These are phyloP conservation scores for Gari tellinella DNA, from an alignment of 2,888 invertebrate species.

Conservation along the genomic window DNA sequence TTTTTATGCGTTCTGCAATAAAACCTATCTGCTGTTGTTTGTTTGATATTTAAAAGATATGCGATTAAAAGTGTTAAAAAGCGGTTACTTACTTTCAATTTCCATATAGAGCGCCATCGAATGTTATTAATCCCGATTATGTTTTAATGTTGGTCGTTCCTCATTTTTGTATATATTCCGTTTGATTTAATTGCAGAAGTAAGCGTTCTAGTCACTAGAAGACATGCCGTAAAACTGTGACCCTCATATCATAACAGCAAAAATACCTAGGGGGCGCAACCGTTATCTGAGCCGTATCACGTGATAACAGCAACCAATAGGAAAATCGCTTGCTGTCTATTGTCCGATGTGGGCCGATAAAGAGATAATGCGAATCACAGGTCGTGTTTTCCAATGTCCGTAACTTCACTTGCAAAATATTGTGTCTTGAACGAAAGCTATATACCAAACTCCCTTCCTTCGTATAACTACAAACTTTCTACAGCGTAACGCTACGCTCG, in stretches of 20 bases:
- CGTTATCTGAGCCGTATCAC: conserved; percentile 40
- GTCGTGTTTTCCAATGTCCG: not conserved
- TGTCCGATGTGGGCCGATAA: conserved; percentile 21
- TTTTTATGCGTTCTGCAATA: not conserved
- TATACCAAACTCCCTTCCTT: too few relatives aligned
- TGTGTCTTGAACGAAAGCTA: too few relatives aligned
- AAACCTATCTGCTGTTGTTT: conserved; percentile 4
- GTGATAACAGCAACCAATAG: conserved; percentile 49
- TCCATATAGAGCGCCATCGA: conserved; percentile 6
- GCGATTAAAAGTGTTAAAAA: not conserved
- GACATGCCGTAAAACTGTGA: conserved; percentile 39
- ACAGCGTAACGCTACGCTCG: too few relatives aligned
- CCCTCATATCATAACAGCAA: conserved; percentile 49
- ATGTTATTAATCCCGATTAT: conserved; percentile 4
- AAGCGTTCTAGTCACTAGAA: conserved; percentile 5
- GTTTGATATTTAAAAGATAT: not conserved
- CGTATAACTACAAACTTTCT: too few relatives aligned
- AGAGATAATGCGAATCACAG: conserved; percentile 1
- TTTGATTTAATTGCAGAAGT: conserved; percentile 2
- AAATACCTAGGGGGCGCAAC: conserved; percentile 59
- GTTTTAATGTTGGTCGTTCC: not conserved
- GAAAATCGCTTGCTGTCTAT: conserved; percentile 16
- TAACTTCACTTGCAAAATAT: too few relatives aligned
- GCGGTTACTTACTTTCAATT: conserved; percentile 2
- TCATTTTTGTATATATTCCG: conserved; percentile 9